A percentile compares a stretch with the other conserved stretches of the same genome.
Conservation (phyloP, 2,888 invertebrate genomes). For the Poecilobothrus nobilitatus region DNA sequence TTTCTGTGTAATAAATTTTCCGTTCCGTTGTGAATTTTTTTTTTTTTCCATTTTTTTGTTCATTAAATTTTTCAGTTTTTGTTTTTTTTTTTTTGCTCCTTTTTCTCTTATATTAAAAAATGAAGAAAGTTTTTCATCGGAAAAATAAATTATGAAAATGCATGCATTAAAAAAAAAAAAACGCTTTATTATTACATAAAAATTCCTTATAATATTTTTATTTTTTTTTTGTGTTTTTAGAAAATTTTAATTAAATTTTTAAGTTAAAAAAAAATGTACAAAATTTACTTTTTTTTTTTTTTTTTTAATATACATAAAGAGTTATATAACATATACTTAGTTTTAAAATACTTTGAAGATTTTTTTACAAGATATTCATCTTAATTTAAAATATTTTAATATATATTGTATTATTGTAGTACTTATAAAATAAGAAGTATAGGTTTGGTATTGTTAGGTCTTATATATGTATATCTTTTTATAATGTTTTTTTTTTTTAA, state of each 20-base stretch:
- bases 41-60: background rate
- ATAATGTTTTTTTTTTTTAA: no score
- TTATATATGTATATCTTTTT: no score
- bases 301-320: background rate
- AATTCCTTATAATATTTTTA: background rate
- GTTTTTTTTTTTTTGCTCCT: background rate
- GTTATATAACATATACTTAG: background rate
- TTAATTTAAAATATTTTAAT: no score
- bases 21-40: background rate
- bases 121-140: background rate
- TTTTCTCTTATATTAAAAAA: background rate
- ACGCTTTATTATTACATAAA: background rate
- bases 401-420: no score
- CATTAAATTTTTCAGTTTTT: background rate
- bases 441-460: no score
- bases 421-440: no score
- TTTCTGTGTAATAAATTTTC: background rate
- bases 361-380: no score
- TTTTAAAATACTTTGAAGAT: no score
- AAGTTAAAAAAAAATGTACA: background rate
- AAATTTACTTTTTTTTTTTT: background rate
- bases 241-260: background rate
- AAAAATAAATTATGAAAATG: conserved; percentile 6
- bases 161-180: background rate
- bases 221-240: background rate